Percentiles rank a stretch among this genome's conserved stretches.
These are phyloP conservation scores for Cyprinodon brontotheroides DNA, from an alignment of 2,113 vertebrate species.

Conservation along the genomic window DNA sequence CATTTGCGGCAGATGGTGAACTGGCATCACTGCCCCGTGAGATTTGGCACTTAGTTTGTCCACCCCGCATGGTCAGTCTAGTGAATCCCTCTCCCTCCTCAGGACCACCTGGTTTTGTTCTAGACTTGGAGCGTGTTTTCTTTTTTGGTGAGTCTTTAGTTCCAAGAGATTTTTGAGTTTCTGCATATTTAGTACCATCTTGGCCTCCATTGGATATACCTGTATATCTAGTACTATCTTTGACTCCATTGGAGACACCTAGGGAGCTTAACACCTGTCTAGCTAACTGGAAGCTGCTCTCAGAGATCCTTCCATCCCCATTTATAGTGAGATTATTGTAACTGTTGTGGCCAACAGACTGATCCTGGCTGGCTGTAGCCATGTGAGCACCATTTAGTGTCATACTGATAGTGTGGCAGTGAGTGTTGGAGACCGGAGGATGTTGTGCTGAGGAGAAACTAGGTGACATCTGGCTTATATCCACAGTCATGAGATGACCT, in stretches of 20 bases:
- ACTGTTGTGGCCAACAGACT: slow-evolving; percentile 77
- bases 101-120: slow-evolving; percentile 72
- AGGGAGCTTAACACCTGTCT: slow-evolving; percentile 78
- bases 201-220: slow-evolving; percentile 68
- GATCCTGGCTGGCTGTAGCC: slow-evolving; percentile 82
- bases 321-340: slow-evolving; percentile 82
- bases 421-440: slow-evolving; percentile 83
- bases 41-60: slow-evolving; percentile 88
- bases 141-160: slow-evolving; percentile 85
- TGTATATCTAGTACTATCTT: slow-evolving; percentile 64
- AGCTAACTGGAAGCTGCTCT: slow-evolving; percentile 81
- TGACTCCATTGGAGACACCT: slow-evolving; percentile 64
- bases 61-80: slow-evolving; percentile 83
- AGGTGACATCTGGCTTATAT: slow-evolving; percentile 84
- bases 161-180: slow-evolving; percentile 80
- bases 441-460: slow-evolving; percentile 84
- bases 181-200: slow-evolving; percentile 66
- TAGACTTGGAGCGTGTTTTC: slow-evolving; percentile 85
- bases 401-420: slow-evolving; percentile 83
- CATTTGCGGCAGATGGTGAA: slow-evolving; percentile 82
- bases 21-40: slow-evolving; percentile 83
- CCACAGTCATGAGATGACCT: slow-evolving; percentile 85
- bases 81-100: slow-evolving; percentile 83
- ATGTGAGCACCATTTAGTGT: slow-evolving; percentile 88
- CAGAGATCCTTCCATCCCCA: slow-evolving; percentile 76